Evolutionary conservation across 2,888 invertebrate genomes (phyloP), one percentile per base, ranked within the genome.

Genomic region (Dolichomitus sp.): DNA sequence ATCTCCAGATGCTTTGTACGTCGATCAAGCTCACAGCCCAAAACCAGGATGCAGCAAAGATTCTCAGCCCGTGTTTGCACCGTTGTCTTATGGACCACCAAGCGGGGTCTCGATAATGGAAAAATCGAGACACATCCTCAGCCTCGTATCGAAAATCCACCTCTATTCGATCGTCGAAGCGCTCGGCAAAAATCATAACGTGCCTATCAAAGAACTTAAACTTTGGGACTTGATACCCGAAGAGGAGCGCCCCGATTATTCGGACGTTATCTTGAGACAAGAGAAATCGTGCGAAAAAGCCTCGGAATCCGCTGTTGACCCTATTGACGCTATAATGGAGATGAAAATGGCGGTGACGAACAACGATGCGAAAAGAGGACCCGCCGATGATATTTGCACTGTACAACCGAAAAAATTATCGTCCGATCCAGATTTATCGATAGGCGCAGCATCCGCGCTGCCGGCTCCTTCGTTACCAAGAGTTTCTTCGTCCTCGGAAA

Each of bases 11-110:
- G n/a, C 3, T 48, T 23, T 9, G 11, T 9, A 45, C 12, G 1
- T 17, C 45, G 61, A 45, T 6, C 48, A 65, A 4, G 0, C 63
- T 1, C 37, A 19, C 0, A 90, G 86, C 79, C 88, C 88, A 6
- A 74, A 83, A 66, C 89, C 89, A 4, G 89, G 89, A 0, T 90
- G 89, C 48, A 90, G 89, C 80, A 90, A 88, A 74, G 87, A 90
- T 81, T 87, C 78, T 66, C 12, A 11, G 7, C 61, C 52, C 0
- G 12, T 7, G 14, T n/a, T 45, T 50, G 17, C 33, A 1, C n/a
- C 4, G 4, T 1, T 7, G 2, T 2, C 17, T 23, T 1, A 23
- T 48, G 57, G 69, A 12, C 17, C 73, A 0, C 48, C 59, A 1
- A 9, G 61, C 17, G 59, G 45, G 14, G 63, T 76, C 14, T 69